Evolutionary conservation across 37 sponge, comb jelly and placozoan genomes (phyloP).

Genomic region (Chondrosia reniformis): DNA sequence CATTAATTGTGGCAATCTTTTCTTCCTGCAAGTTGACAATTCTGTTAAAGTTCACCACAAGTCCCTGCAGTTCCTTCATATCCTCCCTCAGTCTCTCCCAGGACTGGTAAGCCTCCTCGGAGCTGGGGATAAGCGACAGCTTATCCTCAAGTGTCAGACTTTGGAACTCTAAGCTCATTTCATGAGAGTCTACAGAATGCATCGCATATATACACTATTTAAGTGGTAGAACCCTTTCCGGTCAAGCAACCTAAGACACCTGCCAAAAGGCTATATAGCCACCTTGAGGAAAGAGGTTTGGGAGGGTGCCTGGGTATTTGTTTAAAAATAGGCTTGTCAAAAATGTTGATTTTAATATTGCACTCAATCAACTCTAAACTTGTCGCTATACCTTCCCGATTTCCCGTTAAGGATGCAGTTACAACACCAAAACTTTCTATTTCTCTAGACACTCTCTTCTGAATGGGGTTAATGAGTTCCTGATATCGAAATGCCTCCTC

Average conservation of each 20-base stretch:
- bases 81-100: conserved; percentile 52
- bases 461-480: conserved; percentile 1
- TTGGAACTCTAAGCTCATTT: conserved; percentile 12
- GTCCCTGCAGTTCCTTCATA: neutral
- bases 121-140: conserved; percentile 29
- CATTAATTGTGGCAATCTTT: neutral
- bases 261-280: no score
- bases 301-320: no score
- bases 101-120: conserved; percentile 33
- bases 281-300: no score
- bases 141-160: conserved; percentile 41
- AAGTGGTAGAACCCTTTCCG: no score
- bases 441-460: conserved; percentile 24
- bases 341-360: no score
- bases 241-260: no score
- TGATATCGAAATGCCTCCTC: conserved; percentile 32
- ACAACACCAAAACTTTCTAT: conserved; percentile 19
- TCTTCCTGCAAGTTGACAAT: neutral
- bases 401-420: conserved; percentile 1
- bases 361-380: no score
- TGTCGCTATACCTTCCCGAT: no score
- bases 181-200: conserved; percentile 4
- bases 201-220: no score
- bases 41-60: neutral
- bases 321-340: no score